These are phyloP conservation scores for Ips nitidus DNA, from an alignment of 1,140 invertebrate genomes.

Conservation along the genomic window DNA sequence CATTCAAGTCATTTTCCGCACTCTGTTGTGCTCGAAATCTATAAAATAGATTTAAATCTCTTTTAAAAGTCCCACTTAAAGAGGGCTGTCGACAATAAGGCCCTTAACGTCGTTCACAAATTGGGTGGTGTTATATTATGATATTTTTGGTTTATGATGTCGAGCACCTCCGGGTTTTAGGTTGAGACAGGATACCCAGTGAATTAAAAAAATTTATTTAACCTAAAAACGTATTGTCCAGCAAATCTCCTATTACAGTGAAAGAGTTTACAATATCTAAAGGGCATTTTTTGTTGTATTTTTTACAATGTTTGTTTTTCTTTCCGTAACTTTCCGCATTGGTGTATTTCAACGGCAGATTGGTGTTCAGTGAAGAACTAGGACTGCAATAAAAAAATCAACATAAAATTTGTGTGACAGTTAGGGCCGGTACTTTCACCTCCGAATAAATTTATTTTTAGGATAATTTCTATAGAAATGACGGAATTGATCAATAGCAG, in stretches of 20 bases:
- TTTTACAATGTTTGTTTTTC: slow-evolving; percentile 47
- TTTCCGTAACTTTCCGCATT: slow-evolving; percentile 50
- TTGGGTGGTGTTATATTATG: slow-evolving; percentile 21
- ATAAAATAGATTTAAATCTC: slow-evolving; percentile 35
- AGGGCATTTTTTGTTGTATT: slow-evolving; percentile 49
- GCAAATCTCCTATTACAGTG: slow-evolving; percentile 33
- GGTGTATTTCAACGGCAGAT: slow-evolving; percentile 49
- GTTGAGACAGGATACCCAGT: no score
- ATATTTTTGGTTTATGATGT: slow-evolving; percentile 3
- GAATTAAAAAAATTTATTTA: no score
- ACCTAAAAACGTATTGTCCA: slow-evolving; percentile 28
- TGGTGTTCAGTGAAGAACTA: slow-evolving; percentile 51
- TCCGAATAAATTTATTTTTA: no score
- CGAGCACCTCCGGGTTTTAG: no score
- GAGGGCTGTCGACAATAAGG: slow-evolving; percentile 29
- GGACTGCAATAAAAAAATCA: slow-evolving; percentile 50
- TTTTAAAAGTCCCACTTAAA: slow-evolving; percentile 32
- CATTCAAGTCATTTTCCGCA: slow-evolving; percentile 40
- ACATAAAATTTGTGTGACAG: no score
- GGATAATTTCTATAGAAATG: no score
- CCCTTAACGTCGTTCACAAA: slow-evolving; percentile 24
- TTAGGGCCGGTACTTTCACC: no score
- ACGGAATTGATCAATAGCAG: no score
- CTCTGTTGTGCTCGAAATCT: slow-evolving; percentile 18
- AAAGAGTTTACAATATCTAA: slow-evolving; percentile 53